These are phyloP conservation scores for Hyla sarda DNA, from an alignment of 2,113 vertebrate species.

Conservation along the genomic window DNA sequence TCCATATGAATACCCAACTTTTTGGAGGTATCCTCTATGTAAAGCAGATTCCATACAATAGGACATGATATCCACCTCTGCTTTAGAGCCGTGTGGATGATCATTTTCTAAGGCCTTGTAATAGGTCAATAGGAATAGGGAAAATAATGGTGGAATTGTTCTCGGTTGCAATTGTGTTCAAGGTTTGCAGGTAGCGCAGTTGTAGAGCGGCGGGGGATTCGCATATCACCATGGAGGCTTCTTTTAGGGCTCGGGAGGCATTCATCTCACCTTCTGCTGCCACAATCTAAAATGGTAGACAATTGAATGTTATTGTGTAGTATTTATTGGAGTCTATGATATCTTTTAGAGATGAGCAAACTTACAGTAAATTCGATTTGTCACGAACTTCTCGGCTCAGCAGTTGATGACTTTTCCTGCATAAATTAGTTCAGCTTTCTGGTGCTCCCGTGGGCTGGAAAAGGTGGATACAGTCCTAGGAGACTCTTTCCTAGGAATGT, in stretches of 20 bases:
- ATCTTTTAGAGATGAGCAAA: no score
- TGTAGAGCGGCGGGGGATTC: constrained; percentile 82
- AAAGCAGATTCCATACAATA: not conserved
- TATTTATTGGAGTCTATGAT: not conserved
- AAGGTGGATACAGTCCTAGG: no score
- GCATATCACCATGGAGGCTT: constrained; percentile 79
- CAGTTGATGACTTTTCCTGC: no score
- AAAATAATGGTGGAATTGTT: constrained; percentile 91
- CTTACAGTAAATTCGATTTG: no score
- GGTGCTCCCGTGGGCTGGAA: no score
- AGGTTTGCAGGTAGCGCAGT: constrained; percentile 84
- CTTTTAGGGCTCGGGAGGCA: constrained; percentile 83
- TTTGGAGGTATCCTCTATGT: not conserved
- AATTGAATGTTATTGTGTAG: not conserved
- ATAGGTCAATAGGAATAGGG: constrained; percentile 82
- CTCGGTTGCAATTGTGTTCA: constrained; percentile 79
- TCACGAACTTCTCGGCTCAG: no score
- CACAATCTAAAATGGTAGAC: constrained; percentile 63
- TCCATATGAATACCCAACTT: no score
- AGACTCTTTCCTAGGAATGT: no score
- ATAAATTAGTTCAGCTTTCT: no score
- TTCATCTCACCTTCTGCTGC: constrained; percentile 80
- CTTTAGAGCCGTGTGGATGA: not conserved
- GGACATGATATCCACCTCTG: not conserved
- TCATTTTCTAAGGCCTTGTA: constrained; percentile 70